A percentile compares a stretch with the other conserved stretches of the same genome.
Conservation (phyloP, 2,888 invertebrate genomes). For the Molanna angustata region DNA sequence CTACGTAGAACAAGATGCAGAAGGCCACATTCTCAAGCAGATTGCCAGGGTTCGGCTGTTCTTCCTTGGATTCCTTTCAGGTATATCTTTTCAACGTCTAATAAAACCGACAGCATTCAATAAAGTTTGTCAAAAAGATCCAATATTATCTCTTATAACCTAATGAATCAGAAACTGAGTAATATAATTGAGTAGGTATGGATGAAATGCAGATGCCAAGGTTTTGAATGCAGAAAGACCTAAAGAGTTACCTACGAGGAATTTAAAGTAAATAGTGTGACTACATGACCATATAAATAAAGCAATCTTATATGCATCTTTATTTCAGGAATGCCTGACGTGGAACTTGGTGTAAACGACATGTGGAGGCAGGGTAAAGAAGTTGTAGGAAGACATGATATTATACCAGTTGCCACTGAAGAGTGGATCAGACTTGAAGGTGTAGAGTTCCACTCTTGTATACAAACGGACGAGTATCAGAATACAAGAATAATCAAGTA, state of each 20-base stretch:
- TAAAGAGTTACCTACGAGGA: no score
- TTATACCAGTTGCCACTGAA: constrained; percentile 97
- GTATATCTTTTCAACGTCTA: constrained; percentile 46
- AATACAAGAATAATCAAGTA: constrained; percentile 82
- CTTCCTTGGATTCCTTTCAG: constrained; percentile 93
- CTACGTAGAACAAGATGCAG: constrained; percentile 82
- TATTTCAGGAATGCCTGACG: constrained; percentile 81
- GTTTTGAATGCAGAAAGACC: no score
- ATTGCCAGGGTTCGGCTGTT: constrained; percentile 93
- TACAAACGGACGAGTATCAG: constrained; percentile 88
- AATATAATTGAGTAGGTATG: no score
- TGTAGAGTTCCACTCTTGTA: constrained; percentile 91
- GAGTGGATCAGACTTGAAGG: constrained; percentile 98
- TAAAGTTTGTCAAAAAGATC: no score
- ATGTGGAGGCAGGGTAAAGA: constrained; percentile 97
- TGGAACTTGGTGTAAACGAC: constrained; percentile 97
- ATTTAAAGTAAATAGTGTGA: no score
- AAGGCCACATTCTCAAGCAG: constrained; percentile 82
- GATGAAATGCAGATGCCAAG: no score
- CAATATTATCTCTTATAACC: no score
- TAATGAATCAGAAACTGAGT: no score
- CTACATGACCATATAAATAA: no score
- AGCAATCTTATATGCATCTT: no score
- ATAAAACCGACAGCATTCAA: no score
- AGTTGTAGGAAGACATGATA: constrained; percentile 98